Evolutionary conservation across 2,888 invertebrate genomes (phyloP).

Genomic region (Tipula confusa): DNA sequence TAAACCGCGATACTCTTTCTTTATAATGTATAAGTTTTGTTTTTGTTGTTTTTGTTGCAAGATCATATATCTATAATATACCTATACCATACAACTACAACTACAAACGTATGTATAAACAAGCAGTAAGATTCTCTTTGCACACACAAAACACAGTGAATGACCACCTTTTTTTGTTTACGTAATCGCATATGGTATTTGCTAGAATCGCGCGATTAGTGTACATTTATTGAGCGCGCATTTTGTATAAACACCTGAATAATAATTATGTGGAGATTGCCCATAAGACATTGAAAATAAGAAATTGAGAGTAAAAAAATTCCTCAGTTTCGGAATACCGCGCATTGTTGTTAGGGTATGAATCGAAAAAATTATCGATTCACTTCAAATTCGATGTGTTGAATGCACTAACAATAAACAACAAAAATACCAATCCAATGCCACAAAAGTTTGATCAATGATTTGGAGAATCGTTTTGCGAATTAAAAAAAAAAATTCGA

Average conservation of each 20-base stretch:
- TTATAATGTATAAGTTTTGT: not conserved
- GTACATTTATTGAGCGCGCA: not conserved
- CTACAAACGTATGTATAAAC: not conserved
- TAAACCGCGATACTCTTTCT: constrained; percentile 3
- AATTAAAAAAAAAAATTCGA: not conserved
- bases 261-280: not conserved
- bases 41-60: not conserved
- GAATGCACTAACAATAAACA: not conserved
- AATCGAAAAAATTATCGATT: not conserved
- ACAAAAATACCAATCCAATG: not conserved
- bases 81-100: not conserved
- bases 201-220: not conserved
- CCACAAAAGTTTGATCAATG: not conserved
- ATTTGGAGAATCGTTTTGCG: not conserved
- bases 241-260: not conserved
- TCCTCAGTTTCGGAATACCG: not conserved
- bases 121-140: not conserved
- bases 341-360: not conserved
- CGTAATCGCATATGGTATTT: not conserved
- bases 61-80: not conserved
- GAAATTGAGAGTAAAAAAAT: not conserved
- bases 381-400: not conserved
- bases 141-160: not conserved
- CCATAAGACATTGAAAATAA: not conserved
- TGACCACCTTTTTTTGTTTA: not conserved